Evolutionary conservation across 1,140 invertebrate species (phyloP), one percentile per base, ranked within the genome.

Genomic region (Tetragonula clypearis): DNA sequence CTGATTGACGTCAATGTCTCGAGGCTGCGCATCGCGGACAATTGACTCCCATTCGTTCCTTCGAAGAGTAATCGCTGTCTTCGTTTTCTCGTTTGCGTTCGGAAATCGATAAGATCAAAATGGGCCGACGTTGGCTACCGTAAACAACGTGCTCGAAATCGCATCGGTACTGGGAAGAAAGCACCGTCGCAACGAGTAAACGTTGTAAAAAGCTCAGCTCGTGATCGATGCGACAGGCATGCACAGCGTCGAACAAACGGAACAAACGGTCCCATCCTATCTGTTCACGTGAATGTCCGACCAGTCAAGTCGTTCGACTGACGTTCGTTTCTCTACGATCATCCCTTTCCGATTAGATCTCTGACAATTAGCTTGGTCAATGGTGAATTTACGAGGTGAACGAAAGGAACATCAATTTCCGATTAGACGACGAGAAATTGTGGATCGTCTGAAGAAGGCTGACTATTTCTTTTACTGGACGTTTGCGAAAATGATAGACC

Each of bases 31-130:
- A 35, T 14, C 23, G 26, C 21, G 49, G 60, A 35, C 72, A 55
- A 82, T 82, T n/a, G 80, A 66, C n/a, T 56, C 30, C 41, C 53
- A 74, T 82, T 82, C 71, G 60, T 56, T 82, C 26, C 58, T 66
- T 30, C 30, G 26, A 76, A 65, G 80, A 76, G 80, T 82, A 75
- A 65, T 82, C 80, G 66, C 71, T 68, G 80, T 66, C 60, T 55
- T 26, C 69, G n/a, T 35, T 35, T 53, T 72, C n/a, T 14, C 79
- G 56, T 35, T 26, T n/a, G 21, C 17, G 80, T 23, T 75, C 58
- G 81, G 23, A 69, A 69, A 83, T 62, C 74, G 75, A 83, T 83
- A 19, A 65, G 23, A 75, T 75, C 41, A 55, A 30, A 75, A 74
- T n/a, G 49, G 41, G 35, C 41, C 17, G 79, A n/a, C 23, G 66